Evolutionary conservation across 2,113 vertebrate genomes (phyloP), one percentile per base, ranked within the genome.

Genomic region (Perognathus longimembris): DNA sequence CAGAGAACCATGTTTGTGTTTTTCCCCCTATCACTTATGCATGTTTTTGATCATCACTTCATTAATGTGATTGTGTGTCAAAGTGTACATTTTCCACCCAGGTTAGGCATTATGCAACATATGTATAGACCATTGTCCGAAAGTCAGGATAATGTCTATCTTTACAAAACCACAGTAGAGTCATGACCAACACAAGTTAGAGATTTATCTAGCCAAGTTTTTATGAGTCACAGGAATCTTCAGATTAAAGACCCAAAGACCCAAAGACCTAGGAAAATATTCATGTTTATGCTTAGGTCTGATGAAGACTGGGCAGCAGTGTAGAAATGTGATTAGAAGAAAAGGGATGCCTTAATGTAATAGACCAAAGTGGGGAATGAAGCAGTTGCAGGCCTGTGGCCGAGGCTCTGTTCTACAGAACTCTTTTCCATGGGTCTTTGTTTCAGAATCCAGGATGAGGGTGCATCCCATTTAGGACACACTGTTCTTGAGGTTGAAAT

Each of bases 401-500:
- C 8, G 38, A 3, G 24, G 63, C 40, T 69, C 34, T 50, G 24
- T n/a, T 73, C 78, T 28, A 12, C 18, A 6, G 24, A 69, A 61
- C 63, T 89, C 40, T 86, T 83, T 69, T 36, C 71, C 34, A 6
- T 12, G 40, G 40, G 22, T 75, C 76, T 70, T 91, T 67, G 34
- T 76, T 82, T 78, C 64, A 80, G 87, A 88, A 88, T 92, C 26
- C 84, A 88, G 61, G 59, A 26, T 82, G 40, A 78, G 66, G 71
- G 81, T 26, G 1, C n/a, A 42, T 38, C 28, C 50, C 24, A 71
- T 34, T 21, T 36, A 89, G 36, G 36, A 66, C 32, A 70, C 6
- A 64, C 17, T 54, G 22, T 40, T 75, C 40, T 75, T 81, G 54
- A 64, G 61, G 63, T 28, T 45, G 40, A 87, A 80, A 76, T 81